Percentiles rank a stretch among this genome's conserved stretches.
These are phyloP conservation scores for Trichomalopsis sarcophagae DNA, from an alignment of 1,140 invertebrate species.

Conservation along the genomic window DNA sequence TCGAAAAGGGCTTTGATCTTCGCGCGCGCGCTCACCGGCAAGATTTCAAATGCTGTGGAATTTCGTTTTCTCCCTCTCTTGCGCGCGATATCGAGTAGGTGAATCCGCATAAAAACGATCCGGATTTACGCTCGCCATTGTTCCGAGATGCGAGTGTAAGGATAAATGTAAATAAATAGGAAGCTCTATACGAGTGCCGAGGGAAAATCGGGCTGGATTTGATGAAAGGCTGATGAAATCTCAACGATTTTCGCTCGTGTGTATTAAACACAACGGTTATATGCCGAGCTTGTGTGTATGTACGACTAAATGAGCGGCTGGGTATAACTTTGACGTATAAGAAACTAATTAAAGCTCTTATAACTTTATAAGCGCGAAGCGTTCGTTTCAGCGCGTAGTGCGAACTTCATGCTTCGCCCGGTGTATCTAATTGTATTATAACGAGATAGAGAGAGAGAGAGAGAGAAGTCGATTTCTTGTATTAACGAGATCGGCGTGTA, in stretches of 20 bases:
- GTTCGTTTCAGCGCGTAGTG: not conserved
- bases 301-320: not conserved
- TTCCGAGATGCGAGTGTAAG: not conserved
- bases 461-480: not conserved
- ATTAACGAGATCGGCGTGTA: not conserved
- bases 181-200: no score
- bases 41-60: not conserved
- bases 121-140: not conserved
- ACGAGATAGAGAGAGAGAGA: not conserved
- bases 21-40: no score
- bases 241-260: no score
- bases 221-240: no score
- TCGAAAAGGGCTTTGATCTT: not conserved
- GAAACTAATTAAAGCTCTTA: not conserved
- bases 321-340: not conserved
- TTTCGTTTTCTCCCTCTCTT: no score
- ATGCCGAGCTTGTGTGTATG: no score
- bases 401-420: not conserved
- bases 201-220: no score
- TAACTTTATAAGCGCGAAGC: not conserved
- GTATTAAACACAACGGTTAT: no score
- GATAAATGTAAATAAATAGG: no score
- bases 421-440: slow-evolving; percentile 5
- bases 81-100: not conserved
- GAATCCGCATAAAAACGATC: slow-evolving; percentile 1